Evolutionary conservation across 2,113 vertebrate species (phyloP).

Genomic region (Pelobates fuscus): DNA sequence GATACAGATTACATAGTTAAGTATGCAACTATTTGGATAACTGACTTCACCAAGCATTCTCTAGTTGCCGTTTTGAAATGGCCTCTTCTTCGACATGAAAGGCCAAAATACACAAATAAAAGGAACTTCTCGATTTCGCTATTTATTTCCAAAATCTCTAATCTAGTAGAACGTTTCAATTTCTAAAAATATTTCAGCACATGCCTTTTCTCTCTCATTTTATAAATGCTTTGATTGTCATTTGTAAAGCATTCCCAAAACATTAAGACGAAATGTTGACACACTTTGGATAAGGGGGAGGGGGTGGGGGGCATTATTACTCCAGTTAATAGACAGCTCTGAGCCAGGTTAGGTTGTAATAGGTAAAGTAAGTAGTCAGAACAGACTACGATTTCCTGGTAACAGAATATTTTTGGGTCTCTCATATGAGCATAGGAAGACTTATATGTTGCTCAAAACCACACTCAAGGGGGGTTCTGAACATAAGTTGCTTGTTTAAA

Average conservation of each 20-base stretch:
- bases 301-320: no score
- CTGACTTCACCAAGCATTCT: slow-evolving; percentile 10
- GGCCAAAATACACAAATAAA: slow-evolving; percentile 26
- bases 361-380: no score
- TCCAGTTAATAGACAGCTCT: no score
- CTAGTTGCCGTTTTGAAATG: background rate
- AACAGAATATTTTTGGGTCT: no score
- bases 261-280: background rate
- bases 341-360: no score
- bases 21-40: slow-evolving; percentile 18
- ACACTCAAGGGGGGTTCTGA: slow-evolving; percentile 1
- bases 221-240: background rate
- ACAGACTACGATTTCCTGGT: no score
- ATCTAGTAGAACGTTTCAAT: slow-evolving; percentile 13
- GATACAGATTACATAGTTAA: slow-evolving; percentile 6
- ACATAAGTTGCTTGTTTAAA: slow-evolving; percentile 18
- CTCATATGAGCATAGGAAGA: no score
- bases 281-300: no score
- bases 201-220: background rate
- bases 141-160: slow-evolving; percentile 14
- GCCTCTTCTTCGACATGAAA: slow-evolving; percentile 6
- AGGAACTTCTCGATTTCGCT: slow-evolving; percentile 24
- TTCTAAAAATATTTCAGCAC: slow-evolving; percentile 7
- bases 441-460: background rate
- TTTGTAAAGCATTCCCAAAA: background rate